Conservation (phyloP, 2,888 invertebrate genomes). For the Physocephala rufipes region DNA sequence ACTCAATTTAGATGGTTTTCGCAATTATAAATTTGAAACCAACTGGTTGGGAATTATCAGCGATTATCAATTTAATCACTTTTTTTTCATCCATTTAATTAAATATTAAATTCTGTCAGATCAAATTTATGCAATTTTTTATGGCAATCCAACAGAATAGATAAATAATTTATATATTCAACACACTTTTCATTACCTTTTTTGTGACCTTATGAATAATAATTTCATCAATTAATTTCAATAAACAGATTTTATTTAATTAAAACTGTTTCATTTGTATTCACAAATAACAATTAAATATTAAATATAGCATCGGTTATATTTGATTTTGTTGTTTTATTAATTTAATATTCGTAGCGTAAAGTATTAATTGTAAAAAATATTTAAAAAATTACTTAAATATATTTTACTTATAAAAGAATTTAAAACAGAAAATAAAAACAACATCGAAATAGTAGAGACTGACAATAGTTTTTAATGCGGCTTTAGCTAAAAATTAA, state of each 20-base stretch:
- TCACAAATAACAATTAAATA: conserved; percentile 32
- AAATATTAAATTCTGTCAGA: background rate
- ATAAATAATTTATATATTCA: background rate
- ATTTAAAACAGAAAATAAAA: conserved; percentile 14
- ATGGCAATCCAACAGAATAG: background rate
- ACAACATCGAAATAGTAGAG: conserved; percentile 24
- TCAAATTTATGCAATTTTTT: background rate
- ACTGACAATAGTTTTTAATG: conserved; percentile 22
- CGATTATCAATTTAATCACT: too few relatives aligned
- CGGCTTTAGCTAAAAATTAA: background rate
- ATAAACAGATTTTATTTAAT: conserved; percentile 34
- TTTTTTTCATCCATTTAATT: too few relatives aligned
- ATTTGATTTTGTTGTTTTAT: conserved; percentile 12
- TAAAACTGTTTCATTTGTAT: conserved; percentile 28
- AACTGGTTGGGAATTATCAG: too few relatives aligned
- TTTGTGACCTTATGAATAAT: too few relatives aligned
- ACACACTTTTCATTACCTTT: too few relatives aligned
- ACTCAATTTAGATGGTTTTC: too few relatives aligned
- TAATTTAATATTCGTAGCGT: conserved; percentile 19
- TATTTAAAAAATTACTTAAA: conserved; percentile 32
- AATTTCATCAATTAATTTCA: background rate
- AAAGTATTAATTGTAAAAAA: conserved; percentile 15
- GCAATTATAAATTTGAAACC: too few relatives aligned
- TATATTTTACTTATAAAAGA: conserved; percentile 18
- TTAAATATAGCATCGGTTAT: conserved; percentile 17